Evolutionary conservation across 2,797 vertebrate genomes (phyloP).

Genomic region (Halcyon chelicuti): DNA sequence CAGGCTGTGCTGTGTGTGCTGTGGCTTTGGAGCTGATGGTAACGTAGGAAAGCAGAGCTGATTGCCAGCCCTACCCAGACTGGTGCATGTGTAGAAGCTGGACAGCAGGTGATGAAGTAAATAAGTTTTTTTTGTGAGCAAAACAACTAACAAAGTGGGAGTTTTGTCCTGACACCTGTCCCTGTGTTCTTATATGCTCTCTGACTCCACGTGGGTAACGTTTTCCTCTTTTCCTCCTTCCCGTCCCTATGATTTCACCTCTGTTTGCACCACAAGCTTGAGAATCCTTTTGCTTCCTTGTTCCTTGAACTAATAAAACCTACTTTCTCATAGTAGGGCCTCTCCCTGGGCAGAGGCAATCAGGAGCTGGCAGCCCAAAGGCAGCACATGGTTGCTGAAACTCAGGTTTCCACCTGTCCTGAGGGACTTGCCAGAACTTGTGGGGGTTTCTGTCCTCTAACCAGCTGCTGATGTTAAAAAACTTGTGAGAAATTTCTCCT

Average conservation of each 20-base stretch:
- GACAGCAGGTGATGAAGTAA: background rate
- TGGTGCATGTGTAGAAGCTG: rapidly evolving
- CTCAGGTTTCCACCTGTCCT: background rate
- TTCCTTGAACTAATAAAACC: background rate
- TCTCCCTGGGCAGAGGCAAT: background rate
- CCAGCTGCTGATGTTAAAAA: background rate
- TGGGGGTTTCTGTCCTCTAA: background rate
- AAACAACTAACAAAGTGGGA: background rate
- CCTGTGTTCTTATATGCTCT: background rate
- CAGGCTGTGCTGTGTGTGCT: background rate
- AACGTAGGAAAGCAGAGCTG: background rate
- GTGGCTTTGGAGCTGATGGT: background rate
- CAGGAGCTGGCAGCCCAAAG: background rate
- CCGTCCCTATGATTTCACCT: background rate
- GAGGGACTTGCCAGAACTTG: background rate
- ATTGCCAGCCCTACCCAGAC: background rate
- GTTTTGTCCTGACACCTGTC: background rate
- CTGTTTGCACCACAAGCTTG: background rate
- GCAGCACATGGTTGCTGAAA: background rate
- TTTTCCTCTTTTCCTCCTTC: background rate
- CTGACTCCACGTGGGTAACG: background rate
- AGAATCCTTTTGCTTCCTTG: background rate
- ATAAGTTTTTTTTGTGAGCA: background rate
- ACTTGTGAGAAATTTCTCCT: background rate
- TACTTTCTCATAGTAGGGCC: background rate